Evolutionary conservation across 2,888 invertebrate species (phyloP), one percentile per base, ranked within the genome.

Genomic region (Drosophila yooni): DNA sequence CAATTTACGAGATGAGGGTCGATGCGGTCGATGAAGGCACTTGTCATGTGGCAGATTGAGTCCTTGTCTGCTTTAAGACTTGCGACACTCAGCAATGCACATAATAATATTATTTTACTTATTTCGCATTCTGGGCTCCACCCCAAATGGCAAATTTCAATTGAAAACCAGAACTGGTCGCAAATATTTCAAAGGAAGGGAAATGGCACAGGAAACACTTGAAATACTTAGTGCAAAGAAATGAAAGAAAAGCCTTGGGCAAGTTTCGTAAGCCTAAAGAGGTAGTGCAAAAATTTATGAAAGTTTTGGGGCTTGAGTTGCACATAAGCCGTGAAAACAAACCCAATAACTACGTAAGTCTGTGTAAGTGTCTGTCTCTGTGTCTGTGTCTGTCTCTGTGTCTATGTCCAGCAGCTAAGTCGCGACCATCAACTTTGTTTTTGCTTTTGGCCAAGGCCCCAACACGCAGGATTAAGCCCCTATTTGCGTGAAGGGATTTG

Each of bases 251-350:
- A 60, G 77, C 57, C 70, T 62, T 57, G 60, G 50, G 58, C 63
- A 68, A 74, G 53, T 69, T 77, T 70, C 25, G 48, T 65, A 68
- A 69, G 69, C 74, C 57, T 62, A 58, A 58, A 64, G 31, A 65
- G 69, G 46, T 54, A 64, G 59, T 60, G 52, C 38, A 63, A 53
- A 56, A 66, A 81, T 70, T 70, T 76, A 79, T 74, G 74, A 78
- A 88, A 89, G 69, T 85, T 88, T 83, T 73, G 74, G 50, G 57
- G 66, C 70, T 76, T 88, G 70, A 73, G 83, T 81, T 80, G 79
- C 74, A 76, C 81, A 87, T 90, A 90, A 90, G 87, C 89, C 82
- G 74, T 79, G 74, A 79, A 89, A 89, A 74, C 76, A 76, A 86
- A 76, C 83, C 78, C 81, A 83, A 86, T 82, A 78, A 62, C 51